phyloP scores from a whole-genome alignment of 2,797 vertebrate species.

The Eulemur coronatus region DNA sequence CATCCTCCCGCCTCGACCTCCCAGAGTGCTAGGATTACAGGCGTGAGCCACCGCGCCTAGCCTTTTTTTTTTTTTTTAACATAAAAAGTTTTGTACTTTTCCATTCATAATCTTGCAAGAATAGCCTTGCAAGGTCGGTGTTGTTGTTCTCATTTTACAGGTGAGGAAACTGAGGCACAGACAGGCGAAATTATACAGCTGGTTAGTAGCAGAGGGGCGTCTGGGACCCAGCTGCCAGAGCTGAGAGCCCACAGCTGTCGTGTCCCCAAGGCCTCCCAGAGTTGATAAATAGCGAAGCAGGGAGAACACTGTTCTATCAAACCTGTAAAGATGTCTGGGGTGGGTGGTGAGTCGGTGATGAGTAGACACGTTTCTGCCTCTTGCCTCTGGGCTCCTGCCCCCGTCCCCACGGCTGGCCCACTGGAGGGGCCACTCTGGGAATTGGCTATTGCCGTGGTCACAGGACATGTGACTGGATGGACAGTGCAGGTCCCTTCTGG shows the following conservation, averaged over 20 bases:
- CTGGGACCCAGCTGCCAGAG: not conserved
- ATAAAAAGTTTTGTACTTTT: not conserved
- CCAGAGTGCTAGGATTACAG: no score
- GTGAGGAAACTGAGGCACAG: fast-evolving
- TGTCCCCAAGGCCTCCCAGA: fast-evolving
- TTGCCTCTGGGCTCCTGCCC: not conserved
- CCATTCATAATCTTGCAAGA: not conserved
- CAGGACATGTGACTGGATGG: not conserved
- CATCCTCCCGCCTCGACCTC: no score
- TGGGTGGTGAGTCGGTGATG: not conserved
- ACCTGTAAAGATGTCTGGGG: not conserved
- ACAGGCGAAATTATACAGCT: not conserved
- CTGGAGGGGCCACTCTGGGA: not conserved
- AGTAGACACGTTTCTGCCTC: not conserved
- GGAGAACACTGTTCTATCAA: not conserved
- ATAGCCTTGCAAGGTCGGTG: fast-evolving
- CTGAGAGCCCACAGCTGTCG: fast-evolving
- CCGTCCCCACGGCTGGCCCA: not conserved
- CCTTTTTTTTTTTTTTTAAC: not conserved
- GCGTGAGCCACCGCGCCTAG: no score
- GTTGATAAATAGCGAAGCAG: fast-evolving
- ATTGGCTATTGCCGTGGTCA: fast-evolving
- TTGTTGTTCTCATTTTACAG: not conserved
- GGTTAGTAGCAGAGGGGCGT: not conserved
- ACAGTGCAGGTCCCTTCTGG: not conserved